phyloP scores from a whole-genome alignment of 2,113 vertebrate genomes.

The Ptychochromis oligacanthus region DNA sequence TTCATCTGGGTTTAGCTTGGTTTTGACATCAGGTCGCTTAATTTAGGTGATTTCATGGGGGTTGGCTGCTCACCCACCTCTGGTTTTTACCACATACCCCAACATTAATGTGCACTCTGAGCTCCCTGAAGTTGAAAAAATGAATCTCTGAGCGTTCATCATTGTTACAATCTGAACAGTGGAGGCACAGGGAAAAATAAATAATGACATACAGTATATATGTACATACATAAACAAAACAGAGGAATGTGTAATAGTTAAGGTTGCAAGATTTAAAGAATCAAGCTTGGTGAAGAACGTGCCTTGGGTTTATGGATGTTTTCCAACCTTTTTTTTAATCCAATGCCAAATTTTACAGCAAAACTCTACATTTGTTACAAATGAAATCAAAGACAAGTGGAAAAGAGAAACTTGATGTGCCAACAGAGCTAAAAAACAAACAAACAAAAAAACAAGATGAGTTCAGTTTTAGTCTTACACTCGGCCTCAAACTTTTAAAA shows the following conservation, averaged over 20 bases:
- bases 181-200: too few species aligned
- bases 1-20: not conserved
- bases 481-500: not conserved
- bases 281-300: not conserved
- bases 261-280: not conserved
- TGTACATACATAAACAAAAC: not conserved
- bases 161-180: not conserved
- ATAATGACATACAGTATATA: not conserved
- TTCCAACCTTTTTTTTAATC: not conserved
- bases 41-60: not conserved
- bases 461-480: not conserved
- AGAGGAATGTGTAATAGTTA: not conserved
- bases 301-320: not conserved
- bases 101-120: too few species aligned
- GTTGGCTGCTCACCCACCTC: rapidly evolving
- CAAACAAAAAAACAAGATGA: not conserved
- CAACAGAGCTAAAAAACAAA: not conserved
- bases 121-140: not conserved
- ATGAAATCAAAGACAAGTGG: not conserved
- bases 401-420: not conserved
- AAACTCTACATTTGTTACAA: not conserved
- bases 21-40: not conserved
- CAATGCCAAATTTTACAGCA: not conserved
- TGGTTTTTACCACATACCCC: too few species aligned
- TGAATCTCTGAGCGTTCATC: not conserved